Evolutionary conservation across 2,888 invertebrate species (phyloP).

Genomic region (Campaea margaritaria): DNA sequence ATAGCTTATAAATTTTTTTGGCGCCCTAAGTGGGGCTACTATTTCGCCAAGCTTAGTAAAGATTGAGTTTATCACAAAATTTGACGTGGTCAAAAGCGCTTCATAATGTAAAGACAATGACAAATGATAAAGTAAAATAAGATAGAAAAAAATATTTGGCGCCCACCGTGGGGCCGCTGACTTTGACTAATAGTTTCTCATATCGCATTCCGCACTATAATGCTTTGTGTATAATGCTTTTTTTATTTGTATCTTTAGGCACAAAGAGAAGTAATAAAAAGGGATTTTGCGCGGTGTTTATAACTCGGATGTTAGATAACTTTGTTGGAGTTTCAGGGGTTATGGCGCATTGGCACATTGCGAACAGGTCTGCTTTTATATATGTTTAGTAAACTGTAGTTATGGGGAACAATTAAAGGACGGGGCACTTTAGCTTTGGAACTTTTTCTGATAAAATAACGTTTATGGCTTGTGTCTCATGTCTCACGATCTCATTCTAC

Average conservation of each 20-base stretch:
- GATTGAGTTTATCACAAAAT: conserved; percentile 1
- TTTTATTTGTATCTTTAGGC: conserved; percentile 41
- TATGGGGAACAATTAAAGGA: conserved; percentile 4
- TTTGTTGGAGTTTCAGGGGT: conserved; percentile 35
- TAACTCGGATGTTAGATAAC: conserved; percentile 37
- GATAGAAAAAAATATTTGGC: conserved; percentile 37
- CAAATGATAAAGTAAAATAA: background rate
- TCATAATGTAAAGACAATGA: background rate
- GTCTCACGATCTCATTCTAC: no score
- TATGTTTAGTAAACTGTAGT: conserved; percentile 19
- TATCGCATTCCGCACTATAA: conserved; percentile 26
- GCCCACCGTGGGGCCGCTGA: conserved; percentile 44
- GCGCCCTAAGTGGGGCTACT: no score
- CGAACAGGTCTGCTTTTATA: conserved; percentile 15
- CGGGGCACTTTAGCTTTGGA: conserved; percentile 1
- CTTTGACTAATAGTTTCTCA: conserved; percentile 33
- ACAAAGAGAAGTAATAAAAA: conserved; percentile 42
- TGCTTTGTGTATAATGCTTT: conserved; percentile 32
- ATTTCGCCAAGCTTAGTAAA: no score
- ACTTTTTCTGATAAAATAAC: background rate
- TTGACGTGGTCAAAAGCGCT: background rate
- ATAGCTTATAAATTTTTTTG: no score
- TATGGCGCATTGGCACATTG: conserved; percentile 21
- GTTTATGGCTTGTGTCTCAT: no score
- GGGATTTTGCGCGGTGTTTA: conserved; percentile 40